These are phyloP conservation scores for Candidula unifasciata DNA, from an alignment of 2,888 invertebrate species.

Conservation along the genomic window DNA sequence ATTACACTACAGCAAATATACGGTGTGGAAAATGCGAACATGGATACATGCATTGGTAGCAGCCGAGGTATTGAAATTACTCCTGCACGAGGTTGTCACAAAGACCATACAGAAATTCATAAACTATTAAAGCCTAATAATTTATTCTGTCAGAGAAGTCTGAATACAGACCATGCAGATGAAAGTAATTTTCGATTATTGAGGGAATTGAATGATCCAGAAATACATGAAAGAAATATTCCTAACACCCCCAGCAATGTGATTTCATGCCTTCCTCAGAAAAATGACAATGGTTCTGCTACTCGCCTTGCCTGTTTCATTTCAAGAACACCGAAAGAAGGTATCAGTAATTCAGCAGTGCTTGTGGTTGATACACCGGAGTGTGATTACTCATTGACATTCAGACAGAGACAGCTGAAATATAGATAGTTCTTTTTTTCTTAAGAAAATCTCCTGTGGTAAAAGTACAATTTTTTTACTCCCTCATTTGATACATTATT, in stretches of 20 bases:
- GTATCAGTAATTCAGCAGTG: not conserved
- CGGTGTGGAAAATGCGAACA: not conserved
- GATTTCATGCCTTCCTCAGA: not conserved
- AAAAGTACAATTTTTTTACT: too few species aligned
- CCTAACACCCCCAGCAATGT: not conserved
- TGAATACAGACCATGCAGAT: not conserved
- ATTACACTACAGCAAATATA: not conserved
- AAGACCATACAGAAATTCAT: not conserved
- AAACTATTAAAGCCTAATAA: not conserved
- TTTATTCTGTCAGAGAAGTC: not conserved
- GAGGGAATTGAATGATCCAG: not conserved
- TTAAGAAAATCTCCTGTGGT: too few species aligned
- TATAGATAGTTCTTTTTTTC: not conserved
- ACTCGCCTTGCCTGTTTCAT: not conserved
- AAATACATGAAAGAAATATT: not conserved
- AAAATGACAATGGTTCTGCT: not conserved
- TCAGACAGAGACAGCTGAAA: conserved; percentile 33
- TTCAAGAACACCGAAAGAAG: not conserved
- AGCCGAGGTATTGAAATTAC: not conserved
- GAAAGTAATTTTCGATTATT: too few species aligned
- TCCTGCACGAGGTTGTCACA: not conserved
- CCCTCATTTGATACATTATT: too few species aligned
- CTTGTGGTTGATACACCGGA: conserved; percentile 29
- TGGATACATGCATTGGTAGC: not conserved
- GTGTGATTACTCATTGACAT: conserved; percentile 43